These are phyloP conservation scores for Paralichthys olivaceus DNA, from an alignment of 2,113 vertebrate genomes.

Conservation along the genomic window DNA sequence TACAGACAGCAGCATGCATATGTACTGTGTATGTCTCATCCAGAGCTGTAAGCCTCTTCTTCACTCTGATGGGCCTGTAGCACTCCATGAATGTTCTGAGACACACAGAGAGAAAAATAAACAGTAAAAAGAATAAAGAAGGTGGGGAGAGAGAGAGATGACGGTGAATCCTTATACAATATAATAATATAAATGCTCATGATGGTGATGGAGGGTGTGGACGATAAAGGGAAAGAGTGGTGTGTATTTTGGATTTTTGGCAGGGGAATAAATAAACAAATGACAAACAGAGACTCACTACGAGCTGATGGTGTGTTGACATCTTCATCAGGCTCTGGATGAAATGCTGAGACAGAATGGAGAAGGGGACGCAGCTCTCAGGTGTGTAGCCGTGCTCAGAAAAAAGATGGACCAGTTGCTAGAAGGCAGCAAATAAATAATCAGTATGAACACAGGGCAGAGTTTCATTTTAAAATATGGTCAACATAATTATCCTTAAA, in stretches of 20 bases:
- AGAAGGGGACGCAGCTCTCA: constrained; percentile 79
- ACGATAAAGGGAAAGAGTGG: background rate
- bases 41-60: constrained; percentile 17
- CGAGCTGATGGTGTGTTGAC: constrained; percentile 81
- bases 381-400: constrained; percentile 80
- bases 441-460: background rate
- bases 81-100: constrained; percentile 70
- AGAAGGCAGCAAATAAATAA: constrained; percentile 16
- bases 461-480: background rate
- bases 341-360: constrained; percentile 85
- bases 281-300: constrained; percentile 80
- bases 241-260: background rate
- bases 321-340: constrained; percentile 84
- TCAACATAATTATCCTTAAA: background rate
- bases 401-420: constrained; percentile 81
- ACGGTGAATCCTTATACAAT: too few species aligned
- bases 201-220: background rate
- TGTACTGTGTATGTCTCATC: background rate
- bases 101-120: constrained; percentile 4
- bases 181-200: background rate
- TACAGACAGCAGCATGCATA: background rate
- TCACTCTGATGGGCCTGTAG: constrained; percentile 44
- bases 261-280: background rate
- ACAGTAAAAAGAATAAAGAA: background rate
- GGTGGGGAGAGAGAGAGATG: background rate